Conservation (phyloP, 1,140 invertebrate species). For the Drosophila tsacasi region DNA sequence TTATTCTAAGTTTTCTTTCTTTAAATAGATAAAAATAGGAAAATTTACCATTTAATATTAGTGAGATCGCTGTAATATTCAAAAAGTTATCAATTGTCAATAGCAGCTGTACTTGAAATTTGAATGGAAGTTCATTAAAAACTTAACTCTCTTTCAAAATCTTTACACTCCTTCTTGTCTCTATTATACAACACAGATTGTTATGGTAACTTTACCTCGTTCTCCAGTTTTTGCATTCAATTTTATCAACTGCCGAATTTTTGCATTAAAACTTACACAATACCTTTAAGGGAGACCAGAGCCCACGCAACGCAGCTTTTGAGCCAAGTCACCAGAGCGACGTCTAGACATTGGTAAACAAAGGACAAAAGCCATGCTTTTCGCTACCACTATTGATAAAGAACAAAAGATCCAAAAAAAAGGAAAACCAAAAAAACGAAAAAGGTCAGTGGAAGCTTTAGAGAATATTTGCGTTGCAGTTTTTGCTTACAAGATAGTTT, state of each 20-base stretch:
- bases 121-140: slow-evolving; percentile 13
- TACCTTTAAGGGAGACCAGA: slow-evolving; percentile 27
- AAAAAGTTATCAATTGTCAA: slow-evolving; percentile 4
- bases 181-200: background rate
- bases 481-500: background rate
- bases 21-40: background rate
- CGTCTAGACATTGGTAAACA: slow-evolving; percentile 79
- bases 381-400: slow-evolving; percentile 35
- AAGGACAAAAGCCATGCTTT: slow-evolving; percentile 63
- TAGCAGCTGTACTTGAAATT: background rate
- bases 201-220: background rate
- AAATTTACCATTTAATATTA: background rate
- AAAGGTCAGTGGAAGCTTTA: slow-evolving; percentile 42
- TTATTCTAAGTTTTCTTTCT: background rate
- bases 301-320: slow-evolving; percentile 30
- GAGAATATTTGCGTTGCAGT: slow-evolving; percentile 3
- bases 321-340: slow-evolving; percentile 64
- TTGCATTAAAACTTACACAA: slow-evolving; percentile 53
- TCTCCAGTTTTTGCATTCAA: slow-evolving; percentile 16
- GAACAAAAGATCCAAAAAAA: slow-evolving; percentile 43
- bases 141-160: slow-evolving; percentile 4
- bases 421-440: slow-evolving; percentile 17
- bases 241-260: slow-evolving; percentile 25
- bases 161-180: background rate
- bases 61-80: too few species aligned